Evolutionary conservation across 2,113 vertebrate genomes (phyloP).

Genomic region (Crotalus tigris): DNA sequence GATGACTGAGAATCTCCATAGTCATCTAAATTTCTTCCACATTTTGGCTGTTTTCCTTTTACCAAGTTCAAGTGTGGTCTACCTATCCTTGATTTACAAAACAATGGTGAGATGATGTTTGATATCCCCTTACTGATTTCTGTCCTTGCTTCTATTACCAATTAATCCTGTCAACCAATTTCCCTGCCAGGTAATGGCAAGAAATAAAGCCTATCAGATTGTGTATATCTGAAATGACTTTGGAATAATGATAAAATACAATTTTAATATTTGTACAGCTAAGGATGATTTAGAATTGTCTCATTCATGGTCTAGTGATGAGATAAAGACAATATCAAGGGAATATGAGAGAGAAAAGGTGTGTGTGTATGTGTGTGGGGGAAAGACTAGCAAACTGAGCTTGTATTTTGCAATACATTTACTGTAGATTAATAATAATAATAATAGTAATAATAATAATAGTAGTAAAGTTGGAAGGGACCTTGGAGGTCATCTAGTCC

Average conservation of each 20-base stretch:
- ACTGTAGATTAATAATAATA: no score
- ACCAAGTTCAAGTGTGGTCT: neutral
- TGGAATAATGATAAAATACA: neutral
- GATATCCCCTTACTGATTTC: neutral
- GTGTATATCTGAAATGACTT: neutral
- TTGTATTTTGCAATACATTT: neutral
- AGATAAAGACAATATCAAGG: neutral
- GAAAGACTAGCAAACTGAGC: neutral
- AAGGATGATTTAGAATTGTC: neutral
- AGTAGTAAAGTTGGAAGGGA: no score
- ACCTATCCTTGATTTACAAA: neutral
- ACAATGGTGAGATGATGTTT: neutral
- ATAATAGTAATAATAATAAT: no score
- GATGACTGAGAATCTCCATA: neutral
- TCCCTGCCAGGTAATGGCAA: no score
- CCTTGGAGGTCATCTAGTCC: no score
- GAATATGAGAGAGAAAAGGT: neutral
- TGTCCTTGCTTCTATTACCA: neutral
- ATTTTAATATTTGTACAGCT: neutral
- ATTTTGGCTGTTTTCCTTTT: neutral
- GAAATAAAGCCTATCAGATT: neutral
- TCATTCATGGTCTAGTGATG: no score
- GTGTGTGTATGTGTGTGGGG: neutral
- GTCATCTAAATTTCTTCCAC: neutral
- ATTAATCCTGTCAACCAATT: neutral